Evolutionary conservation across 2,888 invertebrate genomes (phyloP).

Genomic region (Chrysolina oricalcia): DNA sequence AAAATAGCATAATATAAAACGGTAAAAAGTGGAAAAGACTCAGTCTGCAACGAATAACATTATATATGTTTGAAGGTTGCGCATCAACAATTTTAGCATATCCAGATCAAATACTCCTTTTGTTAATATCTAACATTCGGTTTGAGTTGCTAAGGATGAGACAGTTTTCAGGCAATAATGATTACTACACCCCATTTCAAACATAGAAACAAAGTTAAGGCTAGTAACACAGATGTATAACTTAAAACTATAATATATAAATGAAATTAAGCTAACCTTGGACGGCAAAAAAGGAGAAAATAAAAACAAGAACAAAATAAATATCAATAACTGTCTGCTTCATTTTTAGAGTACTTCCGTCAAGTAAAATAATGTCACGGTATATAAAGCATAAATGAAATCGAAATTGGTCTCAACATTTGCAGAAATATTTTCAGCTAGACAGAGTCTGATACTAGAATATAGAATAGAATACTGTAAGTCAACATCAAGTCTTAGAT

Average conservation of each 20-base stretch:
- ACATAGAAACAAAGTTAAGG: slow-evolving; percentile 24
- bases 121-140: background rate
- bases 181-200: slow-evolving; percentile 12
- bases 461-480: background rate
- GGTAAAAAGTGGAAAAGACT: slow-evolving; percentile 14
- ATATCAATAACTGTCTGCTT: background rate
- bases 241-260: slow-evolving; percentile 15
- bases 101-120: background rate
- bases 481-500: background rate
- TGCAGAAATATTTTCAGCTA: background rate
- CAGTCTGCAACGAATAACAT: background rate
- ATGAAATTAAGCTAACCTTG: background rate
- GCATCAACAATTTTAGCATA: background rate
- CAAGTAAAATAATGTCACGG: background rate
- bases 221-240: slow-evolving; percentile 44
- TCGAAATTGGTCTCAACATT: background rate
- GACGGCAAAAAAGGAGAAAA: background rate
- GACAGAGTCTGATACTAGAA: background rate
- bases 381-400: background rate
- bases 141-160: background rate
- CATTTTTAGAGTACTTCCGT: background rate
- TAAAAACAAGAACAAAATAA: background rate
- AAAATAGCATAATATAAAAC: slow-evolving; percentile 24
- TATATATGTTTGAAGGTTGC: background rate
- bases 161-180: background rate